Percentiles rank a stretch among this genome's conserved stretches.
Conservation (phyloP, 2,888 invertebrate genomes). For the Cataglyphis altisquamis region DNA sequence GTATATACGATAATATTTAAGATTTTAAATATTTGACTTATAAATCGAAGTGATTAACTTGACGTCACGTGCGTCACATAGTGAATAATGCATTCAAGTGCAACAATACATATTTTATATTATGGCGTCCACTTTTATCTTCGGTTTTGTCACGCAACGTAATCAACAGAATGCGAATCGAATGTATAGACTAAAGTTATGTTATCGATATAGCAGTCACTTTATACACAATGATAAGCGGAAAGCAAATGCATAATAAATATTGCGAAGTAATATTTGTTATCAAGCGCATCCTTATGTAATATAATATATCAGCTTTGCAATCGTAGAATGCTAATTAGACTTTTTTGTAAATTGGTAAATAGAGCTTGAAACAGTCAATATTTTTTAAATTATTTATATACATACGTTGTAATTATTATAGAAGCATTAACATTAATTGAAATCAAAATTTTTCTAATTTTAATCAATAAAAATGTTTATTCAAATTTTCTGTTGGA, state of each 20-base stretch:
- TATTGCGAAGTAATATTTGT: neutral
- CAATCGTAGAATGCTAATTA: neutral
- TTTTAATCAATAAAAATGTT: neutral
- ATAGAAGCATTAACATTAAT: neutral
- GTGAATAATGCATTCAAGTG: neutral
- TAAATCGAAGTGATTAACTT: neutral
- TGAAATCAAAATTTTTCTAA: neutral
- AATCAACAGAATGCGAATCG: neutral
- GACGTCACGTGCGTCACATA: neutral
- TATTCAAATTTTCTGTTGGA: neutral
- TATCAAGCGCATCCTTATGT: neutral
- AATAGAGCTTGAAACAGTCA: neutral
- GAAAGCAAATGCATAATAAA: neutral
- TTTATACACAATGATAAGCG: neutral
- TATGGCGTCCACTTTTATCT: neutral
- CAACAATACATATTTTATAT: conserved; percentile 11
- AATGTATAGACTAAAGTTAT: neutral
- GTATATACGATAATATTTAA: neutral
- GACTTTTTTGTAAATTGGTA: neutral
- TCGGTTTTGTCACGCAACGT: conserved; percentile 21
- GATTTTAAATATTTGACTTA: neutral
- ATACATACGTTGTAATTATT: neutral
- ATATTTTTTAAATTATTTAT: neutral
- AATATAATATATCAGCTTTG: neutral
- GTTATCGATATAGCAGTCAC: neutral